These are phyloP conservation scores for Liopterus haemorrhoidalis DNA, from an alignment of 2,888 invertebrate genomes.

Conservation along the genomic window DNA sequence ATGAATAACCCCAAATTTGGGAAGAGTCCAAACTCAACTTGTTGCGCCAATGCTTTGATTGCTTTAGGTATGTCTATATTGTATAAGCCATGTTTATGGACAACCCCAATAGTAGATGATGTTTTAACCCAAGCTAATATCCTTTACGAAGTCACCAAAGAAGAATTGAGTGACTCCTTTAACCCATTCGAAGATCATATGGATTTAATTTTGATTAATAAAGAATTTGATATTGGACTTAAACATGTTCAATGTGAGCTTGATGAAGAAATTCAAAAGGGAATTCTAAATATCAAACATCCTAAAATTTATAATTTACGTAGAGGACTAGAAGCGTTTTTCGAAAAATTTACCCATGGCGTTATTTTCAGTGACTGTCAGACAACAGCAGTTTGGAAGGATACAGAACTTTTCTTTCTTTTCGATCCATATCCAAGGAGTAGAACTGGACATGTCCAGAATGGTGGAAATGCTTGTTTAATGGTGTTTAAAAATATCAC, in stretches of 20 bases:
- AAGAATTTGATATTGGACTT: conserved; percentile 46
- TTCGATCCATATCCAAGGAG: conserved; percentile 53
- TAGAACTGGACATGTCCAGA: conserved; percentile 46
- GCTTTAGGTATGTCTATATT: conserved; percentile 55
- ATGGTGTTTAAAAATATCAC: conserved; percentile 50
- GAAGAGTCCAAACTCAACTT: conserved; percentile 49
- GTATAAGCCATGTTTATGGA: conserved; percentile 56
- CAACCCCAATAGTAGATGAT: conserved; percentile 52
- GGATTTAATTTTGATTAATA: conserved; percentile 42
- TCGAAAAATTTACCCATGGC: conserved; percentile 51
- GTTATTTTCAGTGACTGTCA: conserved; percentile 47
- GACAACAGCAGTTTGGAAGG: conserved; percentile 53
- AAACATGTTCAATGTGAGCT: conserved; percentile 45
- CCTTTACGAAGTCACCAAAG: conserved; percentile 49
- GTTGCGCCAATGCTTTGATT: conserved; percentile 53
- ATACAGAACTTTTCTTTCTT: conserved; percentile 52
- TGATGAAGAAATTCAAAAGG: conserved; percentile 44
- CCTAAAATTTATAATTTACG: conserved; percentile 38
- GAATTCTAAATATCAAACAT: conserved; percentile 44
- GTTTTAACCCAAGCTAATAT: conserved; percentile 50
- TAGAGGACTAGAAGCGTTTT: conserved; percentile 52
- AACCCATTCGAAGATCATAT: conserved; percentile 53
- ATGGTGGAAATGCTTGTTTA: conserved; percentile 50
- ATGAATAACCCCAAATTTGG: conserved; percentile 50
- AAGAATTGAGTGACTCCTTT: conserved; percentile 51